Evolutionary conservation across 2,888 invertebrate genomes (phyloP).

Genomic region (Agrotis puta): DNA sequence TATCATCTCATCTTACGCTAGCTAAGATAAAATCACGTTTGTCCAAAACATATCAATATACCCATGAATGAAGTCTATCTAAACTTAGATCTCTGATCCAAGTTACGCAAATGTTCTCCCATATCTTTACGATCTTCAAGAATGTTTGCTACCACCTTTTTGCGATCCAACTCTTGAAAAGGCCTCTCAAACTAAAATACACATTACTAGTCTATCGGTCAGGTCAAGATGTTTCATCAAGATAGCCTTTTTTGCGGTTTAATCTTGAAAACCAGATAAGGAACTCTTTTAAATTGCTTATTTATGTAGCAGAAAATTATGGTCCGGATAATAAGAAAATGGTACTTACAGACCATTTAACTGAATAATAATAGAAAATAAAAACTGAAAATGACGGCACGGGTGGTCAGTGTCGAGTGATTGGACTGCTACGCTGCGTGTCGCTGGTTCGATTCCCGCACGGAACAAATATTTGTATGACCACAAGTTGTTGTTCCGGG

Average conservation of each 20-base stretch:
- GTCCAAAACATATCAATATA: background rate
- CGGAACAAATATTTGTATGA: no score
- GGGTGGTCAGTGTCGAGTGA: no score
- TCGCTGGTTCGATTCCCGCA: no score
- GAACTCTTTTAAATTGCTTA: background rate
- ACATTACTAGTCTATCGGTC: conserved; percentile 23
- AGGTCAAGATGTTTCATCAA: conserved; percentile 37
- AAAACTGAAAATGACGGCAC: no score
- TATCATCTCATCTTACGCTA: no score
- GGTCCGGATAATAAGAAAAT: no score
- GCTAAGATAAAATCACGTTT: background rate
- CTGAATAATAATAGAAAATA: no score
- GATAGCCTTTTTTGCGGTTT: conserved; percentile 37
- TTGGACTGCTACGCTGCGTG: no score
- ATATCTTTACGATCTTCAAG: conserved; percentile 31
- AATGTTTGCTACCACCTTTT: conserved; percentile 12
- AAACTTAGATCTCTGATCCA: conserved; percentile 18
- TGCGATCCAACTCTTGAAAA: conserved; percentile 18
- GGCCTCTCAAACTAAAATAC: conserved; percentile 13
- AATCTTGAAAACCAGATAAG: conserved; percentile 22
- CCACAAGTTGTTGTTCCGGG: no score
- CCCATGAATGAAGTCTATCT: background rate
- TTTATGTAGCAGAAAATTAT: no score
- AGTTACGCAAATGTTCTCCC: conserved; percentile 27
- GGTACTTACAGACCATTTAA: no score